These are phyloP conservation scores for Drosophila neutralis DNA, from an alignment of 2,888 invertebrate species.

Conservation along the genomic window DNA sequence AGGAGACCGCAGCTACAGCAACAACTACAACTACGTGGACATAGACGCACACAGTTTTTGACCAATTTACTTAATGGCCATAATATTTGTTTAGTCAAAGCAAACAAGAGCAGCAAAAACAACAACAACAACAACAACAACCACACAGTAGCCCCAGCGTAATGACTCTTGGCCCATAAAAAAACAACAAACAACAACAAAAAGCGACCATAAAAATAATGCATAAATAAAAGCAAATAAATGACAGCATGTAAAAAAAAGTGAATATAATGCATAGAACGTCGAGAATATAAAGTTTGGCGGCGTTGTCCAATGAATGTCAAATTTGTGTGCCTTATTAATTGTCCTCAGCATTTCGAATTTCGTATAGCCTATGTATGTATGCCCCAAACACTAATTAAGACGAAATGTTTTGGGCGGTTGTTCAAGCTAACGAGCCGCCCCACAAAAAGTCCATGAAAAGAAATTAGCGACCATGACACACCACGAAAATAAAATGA, in stretches of 20 bases:
- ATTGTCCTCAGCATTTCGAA: slow-evolving; percentile 65
- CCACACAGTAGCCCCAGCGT: slow-evolving; percentile 41
- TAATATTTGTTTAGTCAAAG: slow-evolving; percentile 79
- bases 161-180: slow-evolving; percentile 72
- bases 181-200: slow-evolving; percentile 16
- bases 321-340: slow-evolving; percentile 76
- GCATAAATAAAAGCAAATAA: slow-evolving; percentile 79
- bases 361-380: slow-evolving; percentile 21
- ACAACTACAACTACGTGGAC: slow-evolving; percentile 13
- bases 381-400: slow-evolving; percentile 60
- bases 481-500: slow-evolving; percentile 29
- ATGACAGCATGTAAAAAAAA: slow-evolving; percentile 67
- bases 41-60: slow-evolving; percentile 49
- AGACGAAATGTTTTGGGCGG: slow-evolving; percentile 66
- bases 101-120: slow-evolving; percentile 54
- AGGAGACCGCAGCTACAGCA: slow-evolving; percentile 20
- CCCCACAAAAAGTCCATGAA: slow-evolving; percentile 29
- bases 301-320: slow-evolving; percentile 66
- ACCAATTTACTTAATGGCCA: slow-evolving; percentile 78
- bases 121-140: slow-evolving; percentile 42
- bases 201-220: slow-evolving; percentile 72
- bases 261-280: slow-evolving; percentile 27
- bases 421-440: slow-evolving; percentile 46
- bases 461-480: slow-evolving; percentile 55
- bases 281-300: slow-evolving; percentile 47